Evolutionary conservation across 2,797 vertebrate genomes (phyloP).

Genomic region (Sebastes kiyomatsui): DNA sequence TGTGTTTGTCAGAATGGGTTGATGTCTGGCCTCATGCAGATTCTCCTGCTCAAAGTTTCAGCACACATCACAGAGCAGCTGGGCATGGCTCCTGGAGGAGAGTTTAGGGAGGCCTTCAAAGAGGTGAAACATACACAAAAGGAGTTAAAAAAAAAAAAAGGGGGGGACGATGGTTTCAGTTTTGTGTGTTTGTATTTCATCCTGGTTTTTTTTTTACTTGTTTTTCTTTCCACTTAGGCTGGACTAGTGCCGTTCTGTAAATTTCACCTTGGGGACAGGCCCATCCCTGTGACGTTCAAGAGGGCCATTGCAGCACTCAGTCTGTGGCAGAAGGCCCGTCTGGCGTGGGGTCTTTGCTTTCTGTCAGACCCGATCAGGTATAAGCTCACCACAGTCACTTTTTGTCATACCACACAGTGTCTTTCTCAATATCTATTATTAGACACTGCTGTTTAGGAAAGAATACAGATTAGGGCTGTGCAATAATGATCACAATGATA

Average conservation of each 20-base stretch:
- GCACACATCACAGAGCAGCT: slow-evolving; percentile 98
- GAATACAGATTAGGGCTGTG: not conserved
- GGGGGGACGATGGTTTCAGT: not conserved
- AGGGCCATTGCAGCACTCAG: slow-evolving; percentile 97
- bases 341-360: slow-evolving; percentile 98
- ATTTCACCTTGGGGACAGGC: slow-evolving; percentile 96
- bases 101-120: slow-evolving; percentile 97
- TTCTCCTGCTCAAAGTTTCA: slow-evolving; percentile 97
- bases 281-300: slow-evolving; percentile 98
- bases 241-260: slow-evolving; percentile 97
- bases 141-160: not conserved
- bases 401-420: not conserved
- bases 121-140: slow-evolving; percentile 81
- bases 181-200: not conserved
- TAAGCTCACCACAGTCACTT: not conserved
- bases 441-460: not conserved
- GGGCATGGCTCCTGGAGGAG: slow-evolving; percentile 98
- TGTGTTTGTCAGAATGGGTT: slow-evolving; percentile 89
- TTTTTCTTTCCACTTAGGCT: slow-evolving; percentile 81
- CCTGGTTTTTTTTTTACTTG: accelerated
- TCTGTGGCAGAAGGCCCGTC: slow-evolving; percentile 96
- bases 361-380: slow-evolving; percentile 99
- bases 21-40: slow-evolving; percentile 99
- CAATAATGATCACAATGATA: too few relatives aligned
- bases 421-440: not conserved